Percentiles rank a stretch among this genome's conserved stretches.
phyloP scores from a whole-genome alignment of 2,888 invertebrate species.

The Lithophane socia region DNA sequence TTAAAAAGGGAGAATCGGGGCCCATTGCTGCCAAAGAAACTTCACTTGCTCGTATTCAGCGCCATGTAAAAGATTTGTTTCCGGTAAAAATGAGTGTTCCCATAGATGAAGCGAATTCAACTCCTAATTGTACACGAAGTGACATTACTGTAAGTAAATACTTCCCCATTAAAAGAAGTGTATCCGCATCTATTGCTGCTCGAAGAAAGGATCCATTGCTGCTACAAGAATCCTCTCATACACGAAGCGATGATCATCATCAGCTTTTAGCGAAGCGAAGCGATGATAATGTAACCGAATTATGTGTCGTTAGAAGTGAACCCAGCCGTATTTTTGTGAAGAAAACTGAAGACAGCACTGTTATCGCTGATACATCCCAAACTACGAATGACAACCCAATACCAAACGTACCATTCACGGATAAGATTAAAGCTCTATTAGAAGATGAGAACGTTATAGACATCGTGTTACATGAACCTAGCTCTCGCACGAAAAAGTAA shows the following conservation, averaged over 20 bases:
- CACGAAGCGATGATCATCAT: neutral
- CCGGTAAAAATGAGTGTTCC: slow-evolving; percentile 1
- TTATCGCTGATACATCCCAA: neutral
- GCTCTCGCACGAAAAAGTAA: slow-evolving; percentile 12
- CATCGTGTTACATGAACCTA: neutral
- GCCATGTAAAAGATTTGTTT: neutral
- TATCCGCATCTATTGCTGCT: neutral
- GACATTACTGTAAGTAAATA: neutral
- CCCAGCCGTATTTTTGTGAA: neutral
- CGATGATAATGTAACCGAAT: neutral
- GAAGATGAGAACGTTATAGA: slow-evolving; percentile 18
- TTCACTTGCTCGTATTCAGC: slow-evolving; percentile 5
- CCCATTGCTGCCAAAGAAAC: neutral
- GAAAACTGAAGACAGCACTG: neutral
- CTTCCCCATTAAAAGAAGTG: neutral
- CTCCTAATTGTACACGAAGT: neutral
- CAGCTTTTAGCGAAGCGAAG: neutral
- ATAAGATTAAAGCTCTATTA: slow-evolving; percentile 1
- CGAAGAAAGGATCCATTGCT: neutral
- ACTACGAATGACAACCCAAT: neutral
- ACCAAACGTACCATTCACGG: neutral
- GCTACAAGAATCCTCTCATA: neutral
- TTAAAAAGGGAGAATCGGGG: neutral
- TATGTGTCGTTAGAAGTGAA: neutral
- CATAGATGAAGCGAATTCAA: neutral